These are phyloP conservation scores for Verasper variegatus DNA, from an alignment of 2,113 vertebrate genomes.

Conservation along the genomic window DNA sequence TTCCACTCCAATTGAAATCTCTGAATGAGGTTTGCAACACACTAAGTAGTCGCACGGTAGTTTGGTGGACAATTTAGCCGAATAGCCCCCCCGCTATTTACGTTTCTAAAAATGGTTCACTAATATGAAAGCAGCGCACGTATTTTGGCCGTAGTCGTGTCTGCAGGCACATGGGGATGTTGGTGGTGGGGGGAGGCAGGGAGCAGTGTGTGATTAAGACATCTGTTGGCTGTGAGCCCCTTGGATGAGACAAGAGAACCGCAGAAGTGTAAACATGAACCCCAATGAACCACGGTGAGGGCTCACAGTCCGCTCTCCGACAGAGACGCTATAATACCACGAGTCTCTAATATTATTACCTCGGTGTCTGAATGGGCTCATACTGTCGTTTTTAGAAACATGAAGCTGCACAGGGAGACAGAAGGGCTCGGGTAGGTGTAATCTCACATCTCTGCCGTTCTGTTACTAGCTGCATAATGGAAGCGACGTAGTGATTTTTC, in stretches of 20 bases:
- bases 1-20: slow-evolving; percentile 47
- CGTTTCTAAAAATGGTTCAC: slow-evolving; percentile 37
- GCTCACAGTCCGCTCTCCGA: slow-evolving; percentile 2
- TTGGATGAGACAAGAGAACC: background rate
- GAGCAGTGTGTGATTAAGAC: slow-evolving; percentile 69
- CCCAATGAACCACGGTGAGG: slow-evolving; percentile 4
- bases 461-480: slow-evolving; percentile 74
- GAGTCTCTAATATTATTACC: slow-evolving; percentile 17
- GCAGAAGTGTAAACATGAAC: no score
- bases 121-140: slow-evolving; percentile 28
- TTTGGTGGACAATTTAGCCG: slow-evolving; percentile 43
- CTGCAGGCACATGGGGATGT: slow-evolving; percentile 25
- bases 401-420: slow-evolving; percentile 49
- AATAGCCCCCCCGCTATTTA: slow-evolving; percentile 30
- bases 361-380: slow-evolving; percentile 8
- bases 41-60: slow-evolving; percentile 21
- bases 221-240: slow-evolving; percentile 59
- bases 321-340: background rate
- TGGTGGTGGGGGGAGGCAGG: slow-evolving; percentile 16
- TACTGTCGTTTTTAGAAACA: slow-evolving; percentile 22
- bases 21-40: background rate
- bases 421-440: slow-evolving; percentile 65
- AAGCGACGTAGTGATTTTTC: slow-evolving; percentile 38
- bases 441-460: slow-evolving; percentile 65
- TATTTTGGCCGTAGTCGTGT: background rate